A percentile compares a stretch with the other conserved stretches of the same genome.
Evolutionary conservation across 2,113 vertebrate species (phyloP).

Genomic region (Urocitellus parryii): DNA sequence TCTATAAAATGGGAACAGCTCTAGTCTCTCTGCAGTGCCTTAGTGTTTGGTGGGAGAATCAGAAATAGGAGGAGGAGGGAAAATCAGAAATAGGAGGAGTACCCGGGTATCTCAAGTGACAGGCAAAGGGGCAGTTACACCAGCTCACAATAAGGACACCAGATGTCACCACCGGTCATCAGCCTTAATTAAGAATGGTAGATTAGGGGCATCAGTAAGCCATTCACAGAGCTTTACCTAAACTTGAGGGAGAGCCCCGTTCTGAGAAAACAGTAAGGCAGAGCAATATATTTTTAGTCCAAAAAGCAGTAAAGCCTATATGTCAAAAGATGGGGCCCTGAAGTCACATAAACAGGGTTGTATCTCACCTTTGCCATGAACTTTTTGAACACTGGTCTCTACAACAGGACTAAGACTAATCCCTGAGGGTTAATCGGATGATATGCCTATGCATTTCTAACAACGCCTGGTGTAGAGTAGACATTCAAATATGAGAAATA

Average conservation of each 20-base stretch:
- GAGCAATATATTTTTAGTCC: neutral
- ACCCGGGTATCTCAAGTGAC: neutral
- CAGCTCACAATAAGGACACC: neutral
- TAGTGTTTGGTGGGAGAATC: neutral
- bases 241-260: neutral
- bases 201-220: neutral
- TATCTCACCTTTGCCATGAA: neutral
- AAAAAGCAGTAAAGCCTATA: neutral
- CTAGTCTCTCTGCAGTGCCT: neutral
- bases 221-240: neutral
- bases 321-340: neutral
- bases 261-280: neutral
- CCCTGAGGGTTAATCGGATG: neutral
- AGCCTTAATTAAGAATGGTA: neutral
- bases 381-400: neutral
- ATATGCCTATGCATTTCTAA: neutral
- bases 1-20: neutral
- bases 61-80: neutral
- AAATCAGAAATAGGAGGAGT: neutral
- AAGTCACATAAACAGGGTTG: neutral
- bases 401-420: neutral
- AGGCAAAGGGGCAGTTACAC: accelerated
- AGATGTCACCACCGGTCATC: neutral
- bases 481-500: neutral
- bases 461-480: neutral